Conservation (phyloP, 2,888 invertebrate genomes). For the Himalopsyche tibetana region DNA sequence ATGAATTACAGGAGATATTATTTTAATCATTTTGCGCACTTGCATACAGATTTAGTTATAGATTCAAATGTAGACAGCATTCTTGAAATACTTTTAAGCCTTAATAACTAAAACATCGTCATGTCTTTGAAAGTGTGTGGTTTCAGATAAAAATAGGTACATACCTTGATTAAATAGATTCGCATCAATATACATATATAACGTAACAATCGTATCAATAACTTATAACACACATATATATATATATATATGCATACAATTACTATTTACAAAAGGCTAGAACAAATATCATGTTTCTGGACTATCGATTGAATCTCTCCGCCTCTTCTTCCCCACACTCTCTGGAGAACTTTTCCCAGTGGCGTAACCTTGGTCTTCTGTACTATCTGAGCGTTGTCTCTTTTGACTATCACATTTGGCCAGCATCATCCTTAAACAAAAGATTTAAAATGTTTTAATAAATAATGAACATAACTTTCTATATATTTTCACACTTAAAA, state of each 20-base stretch:
- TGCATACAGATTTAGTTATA: no score
- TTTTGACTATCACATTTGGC: constrained; percentile 45
- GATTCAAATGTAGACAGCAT: no score
- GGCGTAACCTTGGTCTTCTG: constrained; percentile 61
- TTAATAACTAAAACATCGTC: no score
- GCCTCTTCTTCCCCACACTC: constrained; percentile 44
- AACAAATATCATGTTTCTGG: constrained; percentile 36
- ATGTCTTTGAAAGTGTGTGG: no score
- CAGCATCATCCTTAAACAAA: constrained; percentile 57
- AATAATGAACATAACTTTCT: no score
- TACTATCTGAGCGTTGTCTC: constrained; percentile 46
- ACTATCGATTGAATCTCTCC: constrained; percentile 22
- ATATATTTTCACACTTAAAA: no score
- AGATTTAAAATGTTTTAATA: neutral
- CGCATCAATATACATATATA: neutral
- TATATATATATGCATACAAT: neutral
- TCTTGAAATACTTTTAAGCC: no score
- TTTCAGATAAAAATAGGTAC: no score
- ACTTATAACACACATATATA: neutral
- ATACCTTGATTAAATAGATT: neutral
- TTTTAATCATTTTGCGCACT: no score
- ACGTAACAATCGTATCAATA: neutral
- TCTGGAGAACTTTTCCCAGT: constrained; percentile 61
- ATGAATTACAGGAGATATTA: no score
- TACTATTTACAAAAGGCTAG: neutral